Conservation (phyloP, 2,797 vertebrate genomes). For the Cossypha caffra region DNA sequence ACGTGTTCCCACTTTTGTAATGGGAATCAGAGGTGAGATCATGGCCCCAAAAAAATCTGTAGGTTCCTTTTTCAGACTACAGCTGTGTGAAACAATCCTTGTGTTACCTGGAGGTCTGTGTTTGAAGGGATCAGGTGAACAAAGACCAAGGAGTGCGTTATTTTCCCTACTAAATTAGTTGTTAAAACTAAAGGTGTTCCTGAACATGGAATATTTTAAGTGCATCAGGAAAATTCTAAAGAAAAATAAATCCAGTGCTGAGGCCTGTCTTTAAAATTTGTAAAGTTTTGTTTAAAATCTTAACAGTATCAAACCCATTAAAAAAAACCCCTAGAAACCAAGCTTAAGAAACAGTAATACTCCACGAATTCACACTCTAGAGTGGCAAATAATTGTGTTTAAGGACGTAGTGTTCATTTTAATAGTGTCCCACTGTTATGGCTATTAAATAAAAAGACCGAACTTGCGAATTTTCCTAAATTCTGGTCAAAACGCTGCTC, state of each 20-base stretch:
- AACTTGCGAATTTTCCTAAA: accelerated
- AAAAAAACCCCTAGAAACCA: neutral
- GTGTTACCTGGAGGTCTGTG: accelerated
- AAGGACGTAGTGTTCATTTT: neutral
- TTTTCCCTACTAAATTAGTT: neutral
- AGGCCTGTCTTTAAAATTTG: accelerated
- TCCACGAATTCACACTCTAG: accelerated
- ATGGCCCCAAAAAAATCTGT: accelerated
- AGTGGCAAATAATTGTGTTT: accelerated
- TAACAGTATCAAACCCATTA: accelerated
- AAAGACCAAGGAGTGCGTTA: accelerated
- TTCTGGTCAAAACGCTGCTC: accelerated
- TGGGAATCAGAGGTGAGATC: neutral
- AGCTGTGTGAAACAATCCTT: neutral
- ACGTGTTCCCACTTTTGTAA: accelerated
- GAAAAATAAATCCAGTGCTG: accelerated
- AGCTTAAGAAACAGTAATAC: accelerated
- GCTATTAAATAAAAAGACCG: neutral
- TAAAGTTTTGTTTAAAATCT: neutral
- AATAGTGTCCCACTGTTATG: accelerated
- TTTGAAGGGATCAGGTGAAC: neutral
- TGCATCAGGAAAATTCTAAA: neutral
- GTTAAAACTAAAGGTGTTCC: neutral
- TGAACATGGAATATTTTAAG: accelerated
- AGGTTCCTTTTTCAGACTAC: neutral